These are phyloP conservation scores for Thinocorus orbignyianus DNA, from an alignment of 2,113 vertebrate genomes.

Conservation along the genomic window DNA sequence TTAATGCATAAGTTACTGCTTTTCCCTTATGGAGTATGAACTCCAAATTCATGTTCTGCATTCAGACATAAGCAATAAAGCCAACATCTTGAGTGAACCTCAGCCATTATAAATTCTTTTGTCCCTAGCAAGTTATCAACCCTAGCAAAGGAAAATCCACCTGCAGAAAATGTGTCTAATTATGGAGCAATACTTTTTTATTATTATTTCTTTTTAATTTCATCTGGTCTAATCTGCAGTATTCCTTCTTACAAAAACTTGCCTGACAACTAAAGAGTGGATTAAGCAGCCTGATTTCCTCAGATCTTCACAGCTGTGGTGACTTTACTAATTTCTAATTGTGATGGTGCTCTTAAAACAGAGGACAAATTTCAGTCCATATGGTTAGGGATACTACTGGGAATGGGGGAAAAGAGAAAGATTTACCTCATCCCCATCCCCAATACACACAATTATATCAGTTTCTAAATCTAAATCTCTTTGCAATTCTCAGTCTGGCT, in stretches of 20 bases:
- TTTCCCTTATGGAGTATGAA: neutral
- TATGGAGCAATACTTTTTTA: neutral
- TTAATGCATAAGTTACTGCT: neutral
- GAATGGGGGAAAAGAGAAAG: neutral
- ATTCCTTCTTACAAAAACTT: neutral
- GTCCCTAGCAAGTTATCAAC: neutral
- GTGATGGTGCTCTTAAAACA: neutral
- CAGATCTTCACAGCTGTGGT: neutral
- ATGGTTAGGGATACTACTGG: neutral
- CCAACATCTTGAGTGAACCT: neutral
- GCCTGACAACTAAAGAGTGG: neutral
- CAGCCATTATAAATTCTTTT: neutral
- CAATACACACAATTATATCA: neutral
- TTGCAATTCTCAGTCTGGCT: neutral
- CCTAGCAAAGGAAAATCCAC: neutral
- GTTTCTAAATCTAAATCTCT: neutral
- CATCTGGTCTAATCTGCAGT: neutral
- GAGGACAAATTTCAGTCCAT: neutral
- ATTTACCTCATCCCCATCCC: neutral
- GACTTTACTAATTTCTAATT: neutral
- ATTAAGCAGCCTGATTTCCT: neutral
- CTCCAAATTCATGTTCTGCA: neutral
- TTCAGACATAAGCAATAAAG: neutral
- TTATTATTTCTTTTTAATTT: neutral
- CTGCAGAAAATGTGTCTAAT: neutral